Conservation (phyloP, 2,888 invertebrate genomes). For the Gonocerus acuteangulatus region DNA sequence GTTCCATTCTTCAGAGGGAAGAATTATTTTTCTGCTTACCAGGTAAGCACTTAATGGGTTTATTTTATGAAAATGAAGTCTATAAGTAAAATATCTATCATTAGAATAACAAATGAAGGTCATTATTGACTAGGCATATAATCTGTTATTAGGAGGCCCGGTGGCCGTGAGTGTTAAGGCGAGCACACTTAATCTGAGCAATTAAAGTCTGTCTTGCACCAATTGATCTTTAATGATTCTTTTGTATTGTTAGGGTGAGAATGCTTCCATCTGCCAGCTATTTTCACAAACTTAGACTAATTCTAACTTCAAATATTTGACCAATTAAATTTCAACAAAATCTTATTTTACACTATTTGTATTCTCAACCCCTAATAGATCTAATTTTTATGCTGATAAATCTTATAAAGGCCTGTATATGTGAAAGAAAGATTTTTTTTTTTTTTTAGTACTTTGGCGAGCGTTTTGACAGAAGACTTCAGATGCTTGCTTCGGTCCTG, state of each 20-base stretch:
- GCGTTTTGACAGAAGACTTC: slow-evolving; percentile 41
- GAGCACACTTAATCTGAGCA: no score
- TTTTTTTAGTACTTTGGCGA: slow-evolving; percentile 42
- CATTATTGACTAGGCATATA: background rate
- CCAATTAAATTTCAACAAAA: no score
- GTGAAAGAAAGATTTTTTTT: slow-evolving; percentile 14
- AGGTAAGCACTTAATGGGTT: slow-evolving; percentile 39
- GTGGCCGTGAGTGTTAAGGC: no score
- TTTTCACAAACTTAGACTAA: no score
- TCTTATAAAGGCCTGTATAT: background rate
- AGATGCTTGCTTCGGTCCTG: slow-evolving; percentile 41
- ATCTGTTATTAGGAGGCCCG: no score
- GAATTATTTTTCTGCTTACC: slow-evolving; percentile 45
- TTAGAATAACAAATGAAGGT: background rate
- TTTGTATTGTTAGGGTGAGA: no score
- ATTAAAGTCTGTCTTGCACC: no score
- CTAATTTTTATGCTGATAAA: background rate
- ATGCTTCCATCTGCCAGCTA: no score
- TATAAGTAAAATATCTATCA: background rate
- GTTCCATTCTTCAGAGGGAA: slow-evolving; percentile 46
- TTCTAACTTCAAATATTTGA: no score
- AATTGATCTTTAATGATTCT: no score
- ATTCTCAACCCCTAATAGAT: no score
- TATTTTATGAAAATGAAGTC: background rate
- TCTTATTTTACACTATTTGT: no score